phyloP scores from a whole-genome alignment of 2,888 invertebrate genomes.

The Mechanitis mazaeus region DNA sequence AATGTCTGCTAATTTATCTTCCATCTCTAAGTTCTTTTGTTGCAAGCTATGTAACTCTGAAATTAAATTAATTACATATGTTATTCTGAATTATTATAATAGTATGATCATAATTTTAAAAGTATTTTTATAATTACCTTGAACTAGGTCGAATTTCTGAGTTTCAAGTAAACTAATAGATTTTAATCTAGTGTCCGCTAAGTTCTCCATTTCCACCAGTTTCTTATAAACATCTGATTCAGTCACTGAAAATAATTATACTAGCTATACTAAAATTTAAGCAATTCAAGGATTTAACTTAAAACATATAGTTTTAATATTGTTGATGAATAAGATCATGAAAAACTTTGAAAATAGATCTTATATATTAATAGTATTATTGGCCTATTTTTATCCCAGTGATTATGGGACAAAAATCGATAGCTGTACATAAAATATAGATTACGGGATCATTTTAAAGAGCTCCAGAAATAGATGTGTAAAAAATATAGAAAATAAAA shows the following conservation, averaged over 20 bases:
- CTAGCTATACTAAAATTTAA: neutral
- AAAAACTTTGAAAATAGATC: no score
- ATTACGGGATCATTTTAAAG: no score
- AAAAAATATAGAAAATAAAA: no score
- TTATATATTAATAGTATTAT: no score
- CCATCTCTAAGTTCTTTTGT: conserved; percentile 78
- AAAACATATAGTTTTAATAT: no score
- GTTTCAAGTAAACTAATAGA: conserved; percentile 79
- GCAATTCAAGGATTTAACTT: no score
- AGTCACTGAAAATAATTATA: conserved; percentile 52
- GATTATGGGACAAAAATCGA: no score
- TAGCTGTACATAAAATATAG: no score
- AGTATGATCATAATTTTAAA: neutral
- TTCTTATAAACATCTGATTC: conserved; percentile 72
- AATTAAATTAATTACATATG: conserved; percentile 35
- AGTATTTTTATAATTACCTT: conserved; percentile 59
- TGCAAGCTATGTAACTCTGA: conserved; percentile 75
- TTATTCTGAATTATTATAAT: conserved; percentile 8
- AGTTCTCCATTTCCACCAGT: conserved; percentile 64
- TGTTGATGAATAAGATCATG: no score
- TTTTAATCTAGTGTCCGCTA: conserved; percentile 75
- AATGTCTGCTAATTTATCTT: conserved; percentile 78
- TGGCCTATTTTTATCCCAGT: no score
- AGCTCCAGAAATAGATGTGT: no score
- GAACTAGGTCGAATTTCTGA: conserved; percentile 81